Evolutionary conservation across 2,797 vertebrate species (phyloP).

Genomic region (Squalus acanthias): DNA sequence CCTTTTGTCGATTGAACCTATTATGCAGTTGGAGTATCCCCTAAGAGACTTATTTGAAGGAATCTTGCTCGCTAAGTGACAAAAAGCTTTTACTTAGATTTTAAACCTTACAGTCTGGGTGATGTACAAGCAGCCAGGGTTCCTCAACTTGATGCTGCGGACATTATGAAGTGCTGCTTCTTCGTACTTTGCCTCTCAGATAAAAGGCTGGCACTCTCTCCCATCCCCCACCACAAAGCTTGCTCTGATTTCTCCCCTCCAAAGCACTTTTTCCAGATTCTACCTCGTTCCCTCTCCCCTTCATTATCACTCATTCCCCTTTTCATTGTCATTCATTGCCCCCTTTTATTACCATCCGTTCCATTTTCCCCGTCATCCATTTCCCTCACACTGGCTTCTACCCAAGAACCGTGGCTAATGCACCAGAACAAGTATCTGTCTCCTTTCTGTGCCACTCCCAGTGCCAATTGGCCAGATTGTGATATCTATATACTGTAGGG

Average conservation of each 20-base stretch:
- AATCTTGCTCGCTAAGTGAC: too few species aligned
- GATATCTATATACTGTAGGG: background rate
- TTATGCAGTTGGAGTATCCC: too few species aligned
- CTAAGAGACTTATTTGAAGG: too few species aligned
- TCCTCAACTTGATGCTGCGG: too few species aligned
- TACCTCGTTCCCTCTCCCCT: background rate
- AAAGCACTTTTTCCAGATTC: background rate
- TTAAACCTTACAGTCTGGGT: too few species aligned
- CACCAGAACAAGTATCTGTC: background rate
- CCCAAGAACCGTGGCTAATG: background rate
- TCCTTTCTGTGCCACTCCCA: background rate
- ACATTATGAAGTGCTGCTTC: too few species aligned
- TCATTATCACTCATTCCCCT: background rate
- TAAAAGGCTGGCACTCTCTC: background rate
- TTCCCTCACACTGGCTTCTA: background rate
- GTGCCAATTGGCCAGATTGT: background rate
- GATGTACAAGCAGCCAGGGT: too few species aligned
- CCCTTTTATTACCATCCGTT: background rate
- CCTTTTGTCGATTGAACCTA: too few species aligned
- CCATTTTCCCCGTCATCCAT: background rate
- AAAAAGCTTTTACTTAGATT: too few species aligned
- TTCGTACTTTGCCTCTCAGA: too few species aligned
- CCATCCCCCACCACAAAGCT: background rate
- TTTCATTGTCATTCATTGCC: background rate
- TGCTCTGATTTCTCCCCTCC: background rate